Conservation (phyloP, 2,797 vertebrate genomes). For the Kryptopterus vitreolus region DNA sequence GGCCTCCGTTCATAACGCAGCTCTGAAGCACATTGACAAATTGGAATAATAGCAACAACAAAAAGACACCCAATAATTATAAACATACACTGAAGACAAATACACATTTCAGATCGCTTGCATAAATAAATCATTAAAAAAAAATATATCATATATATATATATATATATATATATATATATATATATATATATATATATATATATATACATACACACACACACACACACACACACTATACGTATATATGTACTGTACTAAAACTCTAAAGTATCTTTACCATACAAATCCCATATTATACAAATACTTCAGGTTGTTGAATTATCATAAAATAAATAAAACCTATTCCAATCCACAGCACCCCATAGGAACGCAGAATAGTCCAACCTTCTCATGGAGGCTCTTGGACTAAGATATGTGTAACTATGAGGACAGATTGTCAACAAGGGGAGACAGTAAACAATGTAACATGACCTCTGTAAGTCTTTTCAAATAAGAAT, state of each 20-base stretch:
- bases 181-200: no score
- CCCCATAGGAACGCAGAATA: slow-evolving; percentile 5
- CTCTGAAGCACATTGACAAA: not conserved
- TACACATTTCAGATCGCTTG: not conserved
- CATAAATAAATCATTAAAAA: no score
- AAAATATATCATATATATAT: no score
- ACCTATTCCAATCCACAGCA: not conserved
- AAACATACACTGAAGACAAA: not conserved
- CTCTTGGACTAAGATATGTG: slow-evolving; percentile 53
- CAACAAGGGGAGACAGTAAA: slow-evolving; percentile 52
- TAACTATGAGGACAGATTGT: slow-evolving; percentile 47
- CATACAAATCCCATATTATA: not conserved
- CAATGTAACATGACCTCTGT: slow-evolving; percentile 77
- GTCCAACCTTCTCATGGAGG: slow-evolving; percentile 30
- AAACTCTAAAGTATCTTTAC: not conserved
- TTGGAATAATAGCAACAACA: no score
- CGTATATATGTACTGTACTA: not conserved
- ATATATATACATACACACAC: no score
- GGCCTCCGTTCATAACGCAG: not conserved
- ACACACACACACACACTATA: not conserved
- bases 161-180: no score
- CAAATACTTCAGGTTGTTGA: not conserved
- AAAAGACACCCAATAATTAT: not conserved
- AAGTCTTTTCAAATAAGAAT: slow-evolving; percentile 65
- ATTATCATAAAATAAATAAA: not conserved